phyloP scores from a whole-genome alignment of 1,140 invertebrate genomes.

The Apis dorsata region DNA sequence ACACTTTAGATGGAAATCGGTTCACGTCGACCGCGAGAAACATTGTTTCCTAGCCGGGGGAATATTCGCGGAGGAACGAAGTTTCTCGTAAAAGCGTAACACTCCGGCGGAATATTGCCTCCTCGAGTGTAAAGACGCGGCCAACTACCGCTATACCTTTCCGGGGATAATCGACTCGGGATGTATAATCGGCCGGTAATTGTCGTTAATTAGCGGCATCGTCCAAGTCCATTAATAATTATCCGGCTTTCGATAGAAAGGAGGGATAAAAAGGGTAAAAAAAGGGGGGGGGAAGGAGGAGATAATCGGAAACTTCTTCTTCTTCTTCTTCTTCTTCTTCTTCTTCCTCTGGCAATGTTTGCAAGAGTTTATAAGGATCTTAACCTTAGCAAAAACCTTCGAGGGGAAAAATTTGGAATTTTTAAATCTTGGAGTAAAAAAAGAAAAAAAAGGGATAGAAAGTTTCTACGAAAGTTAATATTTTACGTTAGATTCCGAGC shows the following conservation, averaged over 20 bases:
- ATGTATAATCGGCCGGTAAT: conserved; percentile 15
- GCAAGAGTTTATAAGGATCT: too few relatives aligned
- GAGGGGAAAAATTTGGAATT: too few relatives aligned
- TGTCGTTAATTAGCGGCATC: conserved; percentile 22
- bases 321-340: neutral
- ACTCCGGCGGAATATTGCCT: neutral
- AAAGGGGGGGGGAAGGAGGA: too few relatives aligned
- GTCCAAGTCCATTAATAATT: neutral
- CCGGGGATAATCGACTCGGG: conserved; percentile 15
- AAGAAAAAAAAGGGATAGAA: too few relatives aligned
- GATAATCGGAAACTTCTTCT: neutral
- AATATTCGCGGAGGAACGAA: conserved; percentile 1
- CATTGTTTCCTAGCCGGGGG: conserved; percentile 23
- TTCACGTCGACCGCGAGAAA: conserved; percentile 30
- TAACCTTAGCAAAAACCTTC: too few relatives aligned
- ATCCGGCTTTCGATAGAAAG: neutral
- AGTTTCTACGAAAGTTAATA: too few relatives aligned
- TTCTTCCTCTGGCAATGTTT: neutral
- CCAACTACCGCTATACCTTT: neutral
- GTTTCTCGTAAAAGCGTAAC: conserved; percentile 14
- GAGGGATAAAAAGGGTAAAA: neutral
- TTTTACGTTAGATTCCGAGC: too few relatives aligned
- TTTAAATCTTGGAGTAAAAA: too few relatives aligned
- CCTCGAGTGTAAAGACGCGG: neutral
- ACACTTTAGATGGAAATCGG: conserved; percentile 46